A percentile compares a stretch with the other conserved stretches of the same genome.
These are phyloP conservation scores for Capra hircus DNA, from an alignment of 2,113 vertebrate species.

Conservation along the genomic window DNA sequence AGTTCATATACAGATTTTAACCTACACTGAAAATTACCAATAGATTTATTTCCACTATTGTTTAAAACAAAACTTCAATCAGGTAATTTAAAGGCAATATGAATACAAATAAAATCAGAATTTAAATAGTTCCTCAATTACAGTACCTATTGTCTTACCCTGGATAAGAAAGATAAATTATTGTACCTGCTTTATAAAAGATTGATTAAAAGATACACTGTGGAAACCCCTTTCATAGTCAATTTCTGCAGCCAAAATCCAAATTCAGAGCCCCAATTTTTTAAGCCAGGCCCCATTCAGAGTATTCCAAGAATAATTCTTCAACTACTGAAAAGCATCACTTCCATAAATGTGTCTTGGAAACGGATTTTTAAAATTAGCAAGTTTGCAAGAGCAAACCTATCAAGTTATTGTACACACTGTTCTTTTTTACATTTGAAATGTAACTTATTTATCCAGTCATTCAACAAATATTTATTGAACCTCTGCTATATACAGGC, in stretches of 20 bases:
- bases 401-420: not conserved
- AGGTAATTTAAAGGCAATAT: not conserved
- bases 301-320: slow-evolving; percentile 45
- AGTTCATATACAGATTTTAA: not conserved
- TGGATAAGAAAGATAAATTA: slow-evolving; percentile 30
- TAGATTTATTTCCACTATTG: not conserved
- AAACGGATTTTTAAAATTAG: slow-evolving; percentile 33
- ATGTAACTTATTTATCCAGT: not conserved
- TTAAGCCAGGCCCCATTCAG: slow-evolving; percentile 21
- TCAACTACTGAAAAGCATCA: slow-evolving; percentile 36
- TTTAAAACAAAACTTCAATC: not conserved
- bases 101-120: not conserved
- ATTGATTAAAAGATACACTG: not conserved
- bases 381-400: not conserved
- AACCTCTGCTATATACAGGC: not conserved
- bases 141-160: not conserved
- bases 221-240: slow-evolving; percentile 33
- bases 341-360: not conserved
- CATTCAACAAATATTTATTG: not conserved
- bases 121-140: not conserved
- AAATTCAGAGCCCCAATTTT: slow-evolving; percentile 33
- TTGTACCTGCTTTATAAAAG: not conserved
- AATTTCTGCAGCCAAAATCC: slow-evolving; percentile 25
- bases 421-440: not conserved
- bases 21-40: not conserved